A percentile compares a stretch with the other conserved stretches of the same genome.
phyloP scores from a whole-genome alignment of 92 coral and sea anemone species.

The Phenganax stokvisi region DNA sequence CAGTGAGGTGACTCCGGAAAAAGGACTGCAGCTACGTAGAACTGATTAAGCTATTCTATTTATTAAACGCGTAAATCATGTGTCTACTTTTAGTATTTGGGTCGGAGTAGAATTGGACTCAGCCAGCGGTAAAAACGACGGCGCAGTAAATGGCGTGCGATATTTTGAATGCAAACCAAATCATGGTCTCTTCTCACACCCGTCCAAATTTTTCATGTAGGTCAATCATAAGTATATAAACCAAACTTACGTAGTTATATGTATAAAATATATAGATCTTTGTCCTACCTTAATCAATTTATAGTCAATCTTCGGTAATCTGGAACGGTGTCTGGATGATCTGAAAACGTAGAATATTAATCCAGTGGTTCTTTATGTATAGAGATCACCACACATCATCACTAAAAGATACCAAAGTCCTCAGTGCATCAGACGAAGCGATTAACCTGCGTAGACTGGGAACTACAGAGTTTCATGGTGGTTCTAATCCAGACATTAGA shows the following conservation, averaged over 20 bases:
- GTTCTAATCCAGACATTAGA: slow-evolving; percentile 30
- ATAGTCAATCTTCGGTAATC: background rate
- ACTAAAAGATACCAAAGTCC: slow-evolving; percentile 1
- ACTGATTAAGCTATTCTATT: background rate
- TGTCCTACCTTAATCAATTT: too few species aligned
- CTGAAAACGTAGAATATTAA: too few species aligned
- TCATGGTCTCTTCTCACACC: slow-evolving; percentile 88
- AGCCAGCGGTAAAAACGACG: slow-evolving; percentile 91
- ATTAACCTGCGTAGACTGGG: slow-evolving; percentile 12
- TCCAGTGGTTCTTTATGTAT: too few species aligned
- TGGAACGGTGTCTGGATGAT: background rate
- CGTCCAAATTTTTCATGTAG: slow-evolving; percentile 71
- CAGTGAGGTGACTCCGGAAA: too few species aligned
- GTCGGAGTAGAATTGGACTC: slow-evolving; percentile 87
- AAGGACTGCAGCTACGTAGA: too few species aligned
- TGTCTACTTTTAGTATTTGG: slow-evolving; percentile 59
- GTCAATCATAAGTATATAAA: slow-evolving; percentile 29
- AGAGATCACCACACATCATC: background rate
- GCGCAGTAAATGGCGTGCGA: slow-evolving; percentile 85
- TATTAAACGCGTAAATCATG: background rate
- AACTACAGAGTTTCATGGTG: background rate
- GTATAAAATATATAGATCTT: too few species aligned
- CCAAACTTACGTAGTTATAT: too few species aligned
- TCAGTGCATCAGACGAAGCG: slow-evolving; percentile 22
- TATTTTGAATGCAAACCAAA: slow-evolving; percentile 87